Percentiles rank a stretch among this genome's conserved stretches.
Conservation (phyloP, 2,113 vertebrate species). For the Bagarius yarrelli region DNA sequence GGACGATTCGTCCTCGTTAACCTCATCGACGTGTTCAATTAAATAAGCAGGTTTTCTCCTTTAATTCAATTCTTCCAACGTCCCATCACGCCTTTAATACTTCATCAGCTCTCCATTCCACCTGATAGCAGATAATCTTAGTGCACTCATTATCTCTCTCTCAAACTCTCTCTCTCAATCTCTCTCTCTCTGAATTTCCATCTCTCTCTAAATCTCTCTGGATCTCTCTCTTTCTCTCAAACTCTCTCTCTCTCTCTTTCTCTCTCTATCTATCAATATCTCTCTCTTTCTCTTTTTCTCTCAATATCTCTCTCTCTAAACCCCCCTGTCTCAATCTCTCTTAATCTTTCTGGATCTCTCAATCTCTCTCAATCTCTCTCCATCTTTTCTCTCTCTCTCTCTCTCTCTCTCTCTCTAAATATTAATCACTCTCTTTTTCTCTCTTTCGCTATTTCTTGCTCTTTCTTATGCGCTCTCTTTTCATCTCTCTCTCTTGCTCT, state of each 20-base stretch:
- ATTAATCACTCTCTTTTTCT: constrained; percentile 32
- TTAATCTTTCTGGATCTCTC: neutral
- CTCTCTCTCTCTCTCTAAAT: constrained; percentile 8
- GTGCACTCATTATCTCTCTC: neutral
- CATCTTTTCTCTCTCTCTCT: neutral
- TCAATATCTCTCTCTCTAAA: no score
- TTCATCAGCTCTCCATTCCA: constrained; percentile 3
- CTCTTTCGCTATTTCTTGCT: constrained; percentile 26
- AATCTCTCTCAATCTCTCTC: constrained; percentile 25
- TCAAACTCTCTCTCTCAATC: neutral
- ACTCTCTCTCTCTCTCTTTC: no score
- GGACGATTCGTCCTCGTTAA: constrained; percentile 17
- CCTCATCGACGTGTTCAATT: neutral
- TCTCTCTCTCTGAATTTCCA: neutral
- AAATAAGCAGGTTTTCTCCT: constrained; percentile 31
- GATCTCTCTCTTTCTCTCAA: neutral
- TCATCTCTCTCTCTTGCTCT: no score
- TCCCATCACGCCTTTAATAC: constrained; percentile 19
- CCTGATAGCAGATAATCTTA: constrained; percentile 31
- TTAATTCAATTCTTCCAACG: constrained; percentile 1
- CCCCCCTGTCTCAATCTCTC: neutral
- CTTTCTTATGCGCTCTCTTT: no score
- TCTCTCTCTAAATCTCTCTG: constrained; percentile 24
- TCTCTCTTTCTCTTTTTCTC: no score
- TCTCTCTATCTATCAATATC: no score